Evolutionary conservation across 2,113 vertebrate genomes (phyloP), one percentile per base, ranked within the genome.

Genomic region (Bubo scandiacus): DNA sequence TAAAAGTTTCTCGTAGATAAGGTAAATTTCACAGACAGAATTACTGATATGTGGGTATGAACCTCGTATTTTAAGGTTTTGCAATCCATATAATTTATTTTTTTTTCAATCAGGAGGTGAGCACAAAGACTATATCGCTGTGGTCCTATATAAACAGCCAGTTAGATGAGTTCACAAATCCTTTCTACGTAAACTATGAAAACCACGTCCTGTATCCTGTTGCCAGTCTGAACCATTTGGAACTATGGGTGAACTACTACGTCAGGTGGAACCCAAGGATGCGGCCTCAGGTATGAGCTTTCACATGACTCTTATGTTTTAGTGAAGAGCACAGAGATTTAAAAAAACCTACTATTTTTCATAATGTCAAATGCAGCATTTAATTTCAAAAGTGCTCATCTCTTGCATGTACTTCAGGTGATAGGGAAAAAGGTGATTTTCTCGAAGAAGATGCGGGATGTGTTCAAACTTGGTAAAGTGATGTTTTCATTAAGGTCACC

Each of bases 81-180:
- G 5, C 45, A 49, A 6, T 82, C 52, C 15, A 1, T 7, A 3
- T 34, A 12, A 36, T 70, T 14, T 61, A 19, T 47, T 47, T 21
- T 40, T 92, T 54, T 82, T n/a, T 34, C 67, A 45, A 96, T 83
- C 84, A 99, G 99, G 99, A 99, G 87, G 82, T 99, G 63, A 98
- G 97, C 82, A 98, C 98, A 86, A 98, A 97, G 95, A 99, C 99
- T 1, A 20, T 99, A 40, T 99, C 99, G 6, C 96, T 99, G 61
- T 99, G 99, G 99, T 99, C 99, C 65, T 99, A 99, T 57, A 97
- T 99, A 71, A 99, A 99, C 98, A 99, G 99, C 94, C 99, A 99
- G 66, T 86, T 98, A 0, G 99, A 99, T 81, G 99, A 99, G 94
- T 99, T 99, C 97, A 99, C 98, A 84, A 99, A 99, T 93, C 99